A percentile compares a stretch with the other conserved stretches of the same genome.
Evolutionary conservation across 2,797 vertebrate species (phyloP).

Genomic region (Lepilemur septentrionalis): DNA sequence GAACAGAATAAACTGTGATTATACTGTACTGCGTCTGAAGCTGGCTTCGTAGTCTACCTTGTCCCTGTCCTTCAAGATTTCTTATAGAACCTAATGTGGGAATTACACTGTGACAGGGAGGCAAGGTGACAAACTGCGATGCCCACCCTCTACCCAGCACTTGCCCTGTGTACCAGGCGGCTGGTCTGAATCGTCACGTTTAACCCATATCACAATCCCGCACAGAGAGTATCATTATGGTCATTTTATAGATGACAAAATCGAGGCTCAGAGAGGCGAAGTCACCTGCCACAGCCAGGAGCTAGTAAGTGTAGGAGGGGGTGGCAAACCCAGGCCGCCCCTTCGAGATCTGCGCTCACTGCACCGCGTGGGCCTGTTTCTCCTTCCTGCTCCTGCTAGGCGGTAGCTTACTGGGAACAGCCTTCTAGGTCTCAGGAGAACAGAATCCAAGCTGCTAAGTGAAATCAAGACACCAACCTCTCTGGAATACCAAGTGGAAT

Average conservation of each 20-base stretch:
- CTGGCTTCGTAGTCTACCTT: background rate
- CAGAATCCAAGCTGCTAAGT: background rate
- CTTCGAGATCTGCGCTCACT: background rate
- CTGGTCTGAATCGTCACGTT: background rate
- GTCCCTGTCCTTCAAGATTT: background rate
- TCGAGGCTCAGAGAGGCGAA: background rate
- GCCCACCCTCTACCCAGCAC: accelerated
- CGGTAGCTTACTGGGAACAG: background rate
- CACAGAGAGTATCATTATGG: background rate
- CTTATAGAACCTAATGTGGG: background rate
- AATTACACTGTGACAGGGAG: background rate
- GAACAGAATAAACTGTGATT: background rate
- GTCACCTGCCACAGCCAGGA: background rate
- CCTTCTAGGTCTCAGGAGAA: background rate
- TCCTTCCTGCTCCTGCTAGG: background rate
- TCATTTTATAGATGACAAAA: background rate
- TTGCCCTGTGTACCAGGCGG: background rate
- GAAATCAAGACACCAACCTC: background rate
- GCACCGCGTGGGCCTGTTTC: background rate
- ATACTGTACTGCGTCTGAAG: background rate
- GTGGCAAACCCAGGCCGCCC: background rate
- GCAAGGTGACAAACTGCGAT: background rate
- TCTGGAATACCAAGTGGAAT: background rate
- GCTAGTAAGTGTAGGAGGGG: background rate
- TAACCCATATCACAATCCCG: background rate